phyloP scores from a whole-genome alignment of 2,888 invertebrate species.

The Drosophila nigritarsus region DNA sequence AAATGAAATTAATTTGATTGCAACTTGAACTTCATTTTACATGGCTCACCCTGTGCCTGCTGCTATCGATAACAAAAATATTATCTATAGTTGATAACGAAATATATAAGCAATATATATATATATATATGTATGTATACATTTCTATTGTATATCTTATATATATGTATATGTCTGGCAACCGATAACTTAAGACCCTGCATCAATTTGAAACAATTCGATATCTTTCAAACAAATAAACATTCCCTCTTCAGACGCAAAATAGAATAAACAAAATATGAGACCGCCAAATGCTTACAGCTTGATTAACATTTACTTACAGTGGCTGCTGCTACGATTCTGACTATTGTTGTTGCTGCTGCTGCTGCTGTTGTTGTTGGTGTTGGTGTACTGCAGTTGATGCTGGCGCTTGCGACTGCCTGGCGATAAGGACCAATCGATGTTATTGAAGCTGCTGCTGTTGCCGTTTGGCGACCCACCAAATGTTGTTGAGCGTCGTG shows the following conservation, averaged over 20 bases:
- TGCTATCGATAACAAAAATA: background rate
- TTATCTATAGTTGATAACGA: background rate
- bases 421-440: slow-evolving; percentile 54
- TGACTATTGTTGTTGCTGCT: slow-evolving; percentile 14
- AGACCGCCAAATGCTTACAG: background rate
- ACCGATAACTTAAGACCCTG: background rate
- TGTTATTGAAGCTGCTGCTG: slow-evolving; percentile 32
- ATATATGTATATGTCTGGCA: background rate
- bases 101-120: background rate
- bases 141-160: background rate
- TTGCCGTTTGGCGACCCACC: slow-evolving; percentile 33
- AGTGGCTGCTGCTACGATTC: slow-evolving; percentile 31
- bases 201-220: background rate
- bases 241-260: background rate
- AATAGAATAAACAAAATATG: background rate
- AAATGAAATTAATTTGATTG: background rate
- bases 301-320: slow-evolving; percentile 50
- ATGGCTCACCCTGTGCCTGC: background rate
- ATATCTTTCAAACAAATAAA: background rate
- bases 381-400: slow-evolving; percentile 35
- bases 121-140: background rate
- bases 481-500: slow-evolving; percentile 40
- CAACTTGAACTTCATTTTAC: background rate
- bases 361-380: slow-evolving; percentile 24
- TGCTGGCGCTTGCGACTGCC: slow-evolving; percentile 75